Percentiles rank a stretch among this genome's conserved stretches.
These are phyloP conservation scores for Selene dorsalis DNA, from an alignment of 2,797 vertebrate species.

Conservation along the genomic window DNA sequence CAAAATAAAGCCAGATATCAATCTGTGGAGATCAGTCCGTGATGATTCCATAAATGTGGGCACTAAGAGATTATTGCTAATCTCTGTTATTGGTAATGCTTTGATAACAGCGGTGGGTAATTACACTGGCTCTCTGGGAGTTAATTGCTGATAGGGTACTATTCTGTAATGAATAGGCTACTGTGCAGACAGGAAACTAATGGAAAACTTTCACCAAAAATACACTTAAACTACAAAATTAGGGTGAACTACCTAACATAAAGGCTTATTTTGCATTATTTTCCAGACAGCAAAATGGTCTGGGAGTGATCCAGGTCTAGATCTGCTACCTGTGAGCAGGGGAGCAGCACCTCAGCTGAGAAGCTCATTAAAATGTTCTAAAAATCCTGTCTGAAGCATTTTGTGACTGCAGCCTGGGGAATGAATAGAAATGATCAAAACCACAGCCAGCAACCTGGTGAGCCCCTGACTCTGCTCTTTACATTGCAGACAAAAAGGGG, in stretches of 20 bases:
- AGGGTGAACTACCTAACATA: slow-evolving; percentile 10
- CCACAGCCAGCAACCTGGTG: slow-evolving; percentile 38
- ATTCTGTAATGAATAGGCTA: slow-evolving; percentile 53
- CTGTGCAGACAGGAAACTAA: slow-evolving; percentile 47
- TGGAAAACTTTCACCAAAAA: slow-evolving; percentile 50
- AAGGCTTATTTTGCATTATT: slow-evolving; percentile 41
- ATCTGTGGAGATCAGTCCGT: slow-evolving; percentile 46
- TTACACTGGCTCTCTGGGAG: slow-evolving; percentile 69
- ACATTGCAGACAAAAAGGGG: neutral
- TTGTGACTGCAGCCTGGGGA: slow-evolving; percentile 52
- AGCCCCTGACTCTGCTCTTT: slow-evolving; percentile 23
- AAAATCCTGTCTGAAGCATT: slow-evolving; percentile 59
- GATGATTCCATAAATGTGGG: slow-evolving; percentile 51
- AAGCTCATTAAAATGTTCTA: slow-evolving; percentile 66
- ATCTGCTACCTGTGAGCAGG: slow-evolving; percentile 28
- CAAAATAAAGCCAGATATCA: slow-evolving; percentile 48
- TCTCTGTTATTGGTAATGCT: slow-evolving; percentile 71
- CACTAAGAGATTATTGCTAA: slow-evolving; percentile 65
- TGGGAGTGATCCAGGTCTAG: slow-evolving; percentile 24
- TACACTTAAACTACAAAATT: slow-evolving; percentile 25
- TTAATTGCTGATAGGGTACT: slow-evolving; percentile 69
- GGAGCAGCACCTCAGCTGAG: slow-evolving; percentile 29
- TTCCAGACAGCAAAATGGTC: slow-evolving; percentile 20
- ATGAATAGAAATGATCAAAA: slow-evolving; percentile 60
- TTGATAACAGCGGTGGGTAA: slow-evolving; percentile 73